phyloP scores from a whole-genome alignment of 2,113 vertebrate species.

The Puntigrus tetrazona region DNA sequence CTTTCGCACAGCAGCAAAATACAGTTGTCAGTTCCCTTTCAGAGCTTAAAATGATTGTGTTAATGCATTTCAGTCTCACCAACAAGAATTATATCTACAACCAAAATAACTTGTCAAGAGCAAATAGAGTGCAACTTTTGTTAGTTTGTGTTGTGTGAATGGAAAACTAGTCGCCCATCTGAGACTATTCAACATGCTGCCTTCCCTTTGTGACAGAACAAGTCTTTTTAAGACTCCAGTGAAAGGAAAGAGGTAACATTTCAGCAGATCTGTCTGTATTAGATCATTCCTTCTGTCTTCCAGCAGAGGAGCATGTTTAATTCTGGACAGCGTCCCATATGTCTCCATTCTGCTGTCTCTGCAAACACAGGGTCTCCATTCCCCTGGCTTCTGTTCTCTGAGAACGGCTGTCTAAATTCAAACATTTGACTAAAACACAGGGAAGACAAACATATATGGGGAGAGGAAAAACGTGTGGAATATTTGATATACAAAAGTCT shows the following conservation, averaged over 20 bases:
- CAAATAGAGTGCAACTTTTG: neutral
- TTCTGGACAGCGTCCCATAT: constrained; percentile 15
- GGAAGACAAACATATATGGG: neutral
- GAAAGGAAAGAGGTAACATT: neutral
- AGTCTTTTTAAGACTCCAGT: neutral
- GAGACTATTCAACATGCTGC: neutral
- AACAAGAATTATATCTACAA: neutral
- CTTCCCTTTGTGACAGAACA: neutral
- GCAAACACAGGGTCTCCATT: constrained; percentile 10
- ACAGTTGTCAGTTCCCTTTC: neutral
- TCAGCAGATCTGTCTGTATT: neutral
- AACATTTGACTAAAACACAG: constrained; percentile 10
- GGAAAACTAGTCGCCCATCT: neutral
- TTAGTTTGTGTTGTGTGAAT: neutral
- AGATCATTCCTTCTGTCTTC: neutral
- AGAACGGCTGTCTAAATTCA: neutral
- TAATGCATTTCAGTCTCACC: neutral
- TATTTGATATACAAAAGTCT: neutral
- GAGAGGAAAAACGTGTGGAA: neutral
- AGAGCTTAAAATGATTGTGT: neutral
- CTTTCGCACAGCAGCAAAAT: neutral
- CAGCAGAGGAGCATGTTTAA: neutral
- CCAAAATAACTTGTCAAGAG: neutral
- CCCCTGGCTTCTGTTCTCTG: neutral
- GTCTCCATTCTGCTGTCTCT: constrained; percentile 10